These are phyloP conservation scores for Ariolimax columbianus DNA, from an alignment of 2,888 invertebrate genomes.

Conservation along the genomic window DNA sequence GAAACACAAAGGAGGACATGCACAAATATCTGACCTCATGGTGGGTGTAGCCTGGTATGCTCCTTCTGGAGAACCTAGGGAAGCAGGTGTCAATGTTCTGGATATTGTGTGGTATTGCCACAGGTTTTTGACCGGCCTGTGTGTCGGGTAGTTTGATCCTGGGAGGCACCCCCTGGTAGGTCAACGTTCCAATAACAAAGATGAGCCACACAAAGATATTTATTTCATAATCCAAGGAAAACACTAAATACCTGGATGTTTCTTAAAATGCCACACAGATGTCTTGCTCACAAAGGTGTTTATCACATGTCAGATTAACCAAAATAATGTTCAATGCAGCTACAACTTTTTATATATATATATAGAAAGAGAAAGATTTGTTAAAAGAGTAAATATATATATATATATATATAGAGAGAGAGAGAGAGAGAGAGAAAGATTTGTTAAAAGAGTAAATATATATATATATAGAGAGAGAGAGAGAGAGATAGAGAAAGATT, in stretches of 20 bases:
- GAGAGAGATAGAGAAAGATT: too few species aligned
- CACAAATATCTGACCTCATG: constrained; percentile 46
- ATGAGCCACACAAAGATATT: background rate
- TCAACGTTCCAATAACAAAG: background rate
- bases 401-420: too few species aligned
- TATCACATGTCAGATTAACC: too few species aligned
- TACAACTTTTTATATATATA: too few species aligned
- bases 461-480: too few species aligned
- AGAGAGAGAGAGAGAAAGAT: too few species aligned
- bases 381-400: too few species aligned
- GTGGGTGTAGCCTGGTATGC: constrained; percentile 21
- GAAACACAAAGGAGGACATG: too few species aligned
- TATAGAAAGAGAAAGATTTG: too few species aligned
- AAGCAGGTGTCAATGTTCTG: constrained; percentile 57
- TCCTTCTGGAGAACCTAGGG: constrained; percentile 49
- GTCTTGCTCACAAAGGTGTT: too few species aligned
- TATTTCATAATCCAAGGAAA: constrained; percentile 20
- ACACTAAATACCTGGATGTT: background rate
- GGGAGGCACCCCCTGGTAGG: constrained; percentile 62
- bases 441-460: too few species aligned
- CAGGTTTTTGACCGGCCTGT: constrained; percentile 56
- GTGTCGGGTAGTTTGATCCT: constrained; percentile 65
- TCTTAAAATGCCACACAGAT: background rate
- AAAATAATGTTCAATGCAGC: too few species aligned
- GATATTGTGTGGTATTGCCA: constrained; percentile 51